Evolutionary conservation across 2,888 invertebrate species (phyloP).

Genomic region (Choreutis nemorana): DNA sequence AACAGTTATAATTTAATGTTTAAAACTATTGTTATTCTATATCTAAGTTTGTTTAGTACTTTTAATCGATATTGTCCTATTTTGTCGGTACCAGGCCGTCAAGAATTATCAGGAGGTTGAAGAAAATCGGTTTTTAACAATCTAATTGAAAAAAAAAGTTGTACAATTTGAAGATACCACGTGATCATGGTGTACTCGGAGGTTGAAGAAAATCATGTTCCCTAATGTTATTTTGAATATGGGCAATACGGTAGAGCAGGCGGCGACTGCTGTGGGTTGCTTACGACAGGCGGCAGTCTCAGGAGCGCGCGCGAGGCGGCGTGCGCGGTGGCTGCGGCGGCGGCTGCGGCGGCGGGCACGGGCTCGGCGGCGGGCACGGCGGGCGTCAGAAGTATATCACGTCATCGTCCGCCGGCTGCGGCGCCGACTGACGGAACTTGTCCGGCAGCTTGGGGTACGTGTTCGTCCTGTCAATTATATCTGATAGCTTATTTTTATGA

Average conservation of each 20-base stretch:
- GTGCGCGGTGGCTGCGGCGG: slow-evolving; percentile 40
- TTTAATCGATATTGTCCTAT: too few relatives aligned
- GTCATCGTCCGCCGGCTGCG: slow-evolving; percentile 36
- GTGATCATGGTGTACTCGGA: too few relatives aligned
- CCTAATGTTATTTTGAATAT: not conserved
- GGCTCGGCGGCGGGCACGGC: slow-evolving; percentile 13
- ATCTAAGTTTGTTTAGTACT: too few relatives aligned
- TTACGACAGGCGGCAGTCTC: slow-evolving; percentile 52
- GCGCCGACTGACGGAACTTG: slow-evolving; percentile 70
- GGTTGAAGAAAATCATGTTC: too few relatives aligned
- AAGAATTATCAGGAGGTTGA: slow-evolving; percentile 1
- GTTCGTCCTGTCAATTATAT: slow-evolving; percentile 73
- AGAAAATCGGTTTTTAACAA: too few relatives aligned
- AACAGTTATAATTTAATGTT: too few relatives aligned
- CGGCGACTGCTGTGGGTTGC: too few relatives aligned
- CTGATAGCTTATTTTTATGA: too few relatives aligned
- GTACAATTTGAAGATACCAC: too few relatives aligned
- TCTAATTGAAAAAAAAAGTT: too few relatives aligned
- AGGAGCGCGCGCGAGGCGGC: slow-evolving; percentile 40
- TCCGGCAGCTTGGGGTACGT: slow-evolving; percentile 78
- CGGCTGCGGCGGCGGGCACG: slow-evolving; percentile 14
- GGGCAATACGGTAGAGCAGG: slow-evolving; percentile 1
- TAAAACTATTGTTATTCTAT: too few relatives aligned
- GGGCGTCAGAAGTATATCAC: slow-evolving; percentile 16
- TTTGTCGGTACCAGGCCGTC: not conserved